Percentiles rank a stretch among this genome's conserved stretches.
Conservation (phyloP, 2,797 vertebrate genomes). For the Coregonus sp. region DNA sequence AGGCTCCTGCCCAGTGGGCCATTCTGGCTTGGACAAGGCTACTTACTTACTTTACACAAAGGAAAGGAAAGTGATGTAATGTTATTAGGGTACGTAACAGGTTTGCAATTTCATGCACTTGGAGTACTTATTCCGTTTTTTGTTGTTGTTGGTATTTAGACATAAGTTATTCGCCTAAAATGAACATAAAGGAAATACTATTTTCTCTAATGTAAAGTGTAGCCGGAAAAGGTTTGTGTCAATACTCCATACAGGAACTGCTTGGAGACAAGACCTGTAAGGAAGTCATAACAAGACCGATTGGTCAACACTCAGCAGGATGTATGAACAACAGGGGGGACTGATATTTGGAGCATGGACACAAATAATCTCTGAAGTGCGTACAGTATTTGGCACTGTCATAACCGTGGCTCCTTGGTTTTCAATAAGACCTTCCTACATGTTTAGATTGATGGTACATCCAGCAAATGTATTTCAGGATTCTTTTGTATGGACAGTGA, state of each 20-base stretch:
- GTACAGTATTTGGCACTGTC: neutral
- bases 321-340: conserved; percentile 6
- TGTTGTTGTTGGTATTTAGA: no score
- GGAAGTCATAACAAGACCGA: conserved; percentile 5
- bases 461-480: neutral
- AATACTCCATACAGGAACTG: conserved; percentile 30
- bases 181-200: no score
- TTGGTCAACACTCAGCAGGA: neutral
- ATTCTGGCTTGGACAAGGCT: no score
- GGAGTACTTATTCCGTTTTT: no score
- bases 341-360: conserved; percentile 3
- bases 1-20: no score
- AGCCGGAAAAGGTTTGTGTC: no score
- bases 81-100: no score
- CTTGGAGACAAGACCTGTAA: neutral
- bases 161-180: no score
- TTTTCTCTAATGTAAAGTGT: no score
- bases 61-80: no score
- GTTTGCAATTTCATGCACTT: no score
- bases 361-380: neutral
- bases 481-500: neutral
- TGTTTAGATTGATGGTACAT: neutral
- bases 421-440: neutral
- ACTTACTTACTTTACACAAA: no score
- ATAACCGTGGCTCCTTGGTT: neutral